Evolutionary conservation across 2,888 invertebrate species (phyloP), one percentile per base, ranked within the genome.

Genomic region (Brenthis ino): DNA sequence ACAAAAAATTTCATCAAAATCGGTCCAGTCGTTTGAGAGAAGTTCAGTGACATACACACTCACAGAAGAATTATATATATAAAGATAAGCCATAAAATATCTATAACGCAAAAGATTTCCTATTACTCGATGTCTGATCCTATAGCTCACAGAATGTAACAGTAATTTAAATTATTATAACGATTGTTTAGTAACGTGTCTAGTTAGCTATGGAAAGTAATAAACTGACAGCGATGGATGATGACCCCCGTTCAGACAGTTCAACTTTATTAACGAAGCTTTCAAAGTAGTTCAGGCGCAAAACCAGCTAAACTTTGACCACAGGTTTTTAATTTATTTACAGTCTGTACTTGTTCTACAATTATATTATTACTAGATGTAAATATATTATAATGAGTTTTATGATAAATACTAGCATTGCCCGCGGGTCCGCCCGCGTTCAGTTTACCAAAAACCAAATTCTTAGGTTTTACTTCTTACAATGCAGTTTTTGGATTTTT

Each of bases 81-180:
- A 20, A 20, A 20, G 0, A 20, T 20, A 1, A 20, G 20, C 20
- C 28, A 28, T 4, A 28, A 28, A 28, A 37, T 6, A 37, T 37
- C 37, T 37, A 37, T 37, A 37, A 8, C 1, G 37, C 8, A 37
- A 37, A 37, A 37, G 37, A 8, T 37, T 37, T 37, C 6, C 37
- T 37, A 20, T 20, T 20, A 20, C 20, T 8, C 1, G 2, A 37
- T 37, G 1, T 43, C 37, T 0, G 3, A 43, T 11, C 37, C 11
- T 43, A 43, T 11, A 43, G 1, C 37, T 43, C 37, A 37, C 6
- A 37, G 58, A 14, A 53, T 16, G 6, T n/a, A 16, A 53, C 11
- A 51, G 57, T 61, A 51, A 69, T 66, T 53, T 51, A 65, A 65
- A 47, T 63, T 69, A 61, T 65, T 63, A 65, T 57, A 61, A 65